Conservation (phyloP, 2,797 vertebrate genomes). For the Sciurus carolinensis region DNA sequence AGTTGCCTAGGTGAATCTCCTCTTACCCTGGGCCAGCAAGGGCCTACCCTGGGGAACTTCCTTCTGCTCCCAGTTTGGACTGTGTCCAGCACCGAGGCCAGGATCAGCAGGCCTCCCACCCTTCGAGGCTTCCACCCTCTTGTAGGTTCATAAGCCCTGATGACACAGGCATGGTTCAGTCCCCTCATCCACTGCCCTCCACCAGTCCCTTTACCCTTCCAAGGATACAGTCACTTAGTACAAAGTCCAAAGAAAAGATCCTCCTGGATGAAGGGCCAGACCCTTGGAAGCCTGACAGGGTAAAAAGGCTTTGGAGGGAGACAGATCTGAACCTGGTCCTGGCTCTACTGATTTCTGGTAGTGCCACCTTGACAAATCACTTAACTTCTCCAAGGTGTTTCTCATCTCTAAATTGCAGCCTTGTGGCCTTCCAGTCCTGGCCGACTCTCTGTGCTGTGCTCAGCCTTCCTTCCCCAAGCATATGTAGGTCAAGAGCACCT, state of each 20-base stretch:
- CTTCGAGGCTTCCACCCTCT: background rate
- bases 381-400: conserved; percentile 18
- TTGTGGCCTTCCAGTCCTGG: background rate
- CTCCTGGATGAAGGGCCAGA: background rate
- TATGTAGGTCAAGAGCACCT: background rate
- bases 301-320: background rate
- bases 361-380: background rate
- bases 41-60: background rate
- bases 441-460: background rate
- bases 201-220: background rate
- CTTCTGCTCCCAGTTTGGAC: background rate
- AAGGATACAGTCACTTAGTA: background rate
- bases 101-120: background rate
- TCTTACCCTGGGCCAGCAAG: background rate
- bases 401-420: background rate
- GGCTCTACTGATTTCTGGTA: background rate
- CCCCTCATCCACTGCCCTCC: background rate
- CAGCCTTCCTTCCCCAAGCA: background rate
- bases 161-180: background rate
- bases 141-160: background rate
- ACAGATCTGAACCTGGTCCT: background rate
- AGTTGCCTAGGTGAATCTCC: background rate
- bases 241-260: background rate
- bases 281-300: background rate
- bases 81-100: background rate